Conservation (phyloP, 2,797 vertebrate genomes). For the Megaceryle alcyon region DNA sequence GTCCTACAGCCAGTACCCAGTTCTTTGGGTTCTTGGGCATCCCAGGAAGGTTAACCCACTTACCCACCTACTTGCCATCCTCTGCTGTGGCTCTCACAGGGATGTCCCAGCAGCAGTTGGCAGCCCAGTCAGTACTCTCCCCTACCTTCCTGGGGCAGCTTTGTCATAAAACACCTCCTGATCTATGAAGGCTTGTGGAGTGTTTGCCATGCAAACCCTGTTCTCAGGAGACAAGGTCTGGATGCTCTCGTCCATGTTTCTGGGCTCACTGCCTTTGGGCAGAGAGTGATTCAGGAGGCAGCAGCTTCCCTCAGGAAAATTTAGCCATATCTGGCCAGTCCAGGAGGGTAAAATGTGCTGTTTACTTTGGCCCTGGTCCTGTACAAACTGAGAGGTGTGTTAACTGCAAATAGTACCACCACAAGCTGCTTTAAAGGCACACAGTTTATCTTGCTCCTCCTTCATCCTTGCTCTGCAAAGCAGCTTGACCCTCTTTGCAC, state of each 20-base stretch:
- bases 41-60: not conserved
- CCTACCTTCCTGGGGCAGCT: not conserved
- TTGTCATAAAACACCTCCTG: not conserved
- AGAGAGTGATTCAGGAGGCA: not conserved
- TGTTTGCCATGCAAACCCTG: accelerated
- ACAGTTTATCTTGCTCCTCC: not conserved
- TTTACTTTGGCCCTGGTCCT: not conserved
- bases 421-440: not conserved
- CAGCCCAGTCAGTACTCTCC: not conserved
- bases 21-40: not conserved
- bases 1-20: accelerated
- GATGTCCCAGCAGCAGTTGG: not conserved
- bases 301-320: not conserved
- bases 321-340: not conserved
- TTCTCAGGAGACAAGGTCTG: accelerated
- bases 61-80: no score
- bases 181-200: accelerated
- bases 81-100: not conserved
- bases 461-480: not conserved
- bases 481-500: not conserved
- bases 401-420: not conserved
- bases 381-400: not conserved
- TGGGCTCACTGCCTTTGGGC: not conserved
- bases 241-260: not conserved
- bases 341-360: not conserved